phyloP scores from a whole-genome alignment of 2,113 vertebrate species.

The Leucopsar rothschildi region DNA sequence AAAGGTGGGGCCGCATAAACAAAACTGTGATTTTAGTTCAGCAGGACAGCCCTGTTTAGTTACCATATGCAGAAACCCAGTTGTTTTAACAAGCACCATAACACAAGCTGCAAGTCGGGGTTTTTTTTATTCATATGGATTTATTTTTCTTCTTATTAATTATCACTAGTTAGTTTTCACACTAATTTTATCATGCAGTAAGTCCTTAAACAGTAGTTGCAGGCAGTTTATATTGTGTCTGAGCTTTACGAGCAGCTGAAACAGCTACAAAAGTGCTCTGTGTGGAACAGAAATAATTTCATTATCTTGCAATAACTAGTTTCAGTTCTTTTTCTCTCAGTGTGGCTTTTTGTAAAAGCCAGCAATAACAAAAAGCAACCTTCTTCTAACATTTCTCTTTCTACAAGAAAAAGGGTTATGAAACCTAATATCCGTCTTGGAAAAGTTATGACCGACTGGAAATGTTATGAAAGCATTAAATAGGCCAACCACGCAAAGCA shows the following conservation, averaged over 20 bases:
- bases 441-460: not conserved
- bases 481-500: not conserved
- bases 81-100: not conserved
- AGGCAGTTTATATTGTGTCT: not conserved
- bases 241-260: not conserved
- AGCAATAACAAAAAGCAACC: not conserved
- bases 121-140: not conserved
- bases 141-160: not conserved
- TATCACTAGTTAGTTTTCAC: not conserved
- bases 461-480: not conserved
- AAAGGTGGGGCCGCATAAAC: not conserved
- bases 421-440: not conserved
- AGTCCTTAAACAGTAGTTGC: not conserved
- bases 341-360: not conserved
- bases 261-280: not conserved
- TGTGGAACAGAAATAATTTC: not conserved
- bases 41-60: not conserved
- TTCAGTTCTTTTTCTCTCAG: not conserved
- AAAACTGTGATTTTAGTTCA: not conserved
- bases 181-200: accelerated
- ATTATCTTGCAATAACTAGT: not conserved
- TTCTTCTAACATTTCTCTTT: not conserved
- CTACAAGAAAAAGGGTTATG: not conserved
- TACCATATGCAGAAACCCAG: not conserved
- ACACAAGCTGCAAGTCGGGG: not conserved